phyloP scores from a whole-genome alignment of 2,113 vertebrate genomes.

The Astatoreochromis straeleni region DNA sequence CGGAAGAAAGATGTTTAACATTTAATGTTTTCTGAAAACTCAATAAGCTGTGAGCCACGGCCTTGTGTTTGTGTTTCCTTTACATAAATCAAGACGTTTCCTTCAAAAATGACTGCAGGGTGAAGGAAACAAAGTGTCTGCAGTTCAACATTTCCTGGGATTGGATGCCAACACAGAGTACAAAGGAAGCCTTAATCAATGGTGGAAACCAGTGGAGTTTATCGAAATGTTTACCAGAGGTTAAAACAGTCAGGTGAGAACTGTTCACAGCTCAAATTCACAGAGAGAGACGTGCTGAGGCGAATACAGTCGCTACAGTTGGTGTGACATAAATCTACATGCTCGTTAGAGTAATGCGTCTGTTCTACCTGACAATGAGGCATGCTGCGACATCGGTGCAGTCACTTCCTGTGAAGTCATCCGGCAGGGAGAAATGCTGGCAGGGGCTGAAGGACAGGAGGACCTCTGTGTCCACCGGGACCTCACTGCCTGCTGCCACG shows the following conservation, averaged over 20 bases:
- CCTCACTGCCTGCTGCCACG: background rate
- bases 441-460: constrained; percentile 72
- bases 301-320: background rate
- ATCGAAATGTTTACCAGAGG: background rate
- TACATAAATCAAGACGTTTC: background rate
- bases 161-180: background rate
- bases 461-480: background rate
- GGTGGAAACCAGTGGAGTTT: background rate
- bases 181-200: background rate
- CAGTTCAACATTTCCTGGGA: background rate
- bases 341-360: rapidly evolving
- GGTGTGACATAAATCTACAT: background rate
- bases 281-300: background rate
- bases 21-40: background rate
- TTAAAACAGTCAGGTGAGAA: background rate
- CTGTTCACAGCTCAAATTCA: background rate
- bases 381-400: constrained; percentile 59
- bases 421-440: constrained; percentile 59
- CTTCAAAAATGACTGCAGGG: background rate
- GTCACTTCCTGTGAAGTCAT: constrained; percentile 9
- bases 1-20: background rate
- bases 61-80: background rate
- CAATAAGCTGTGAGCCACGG: background rate
- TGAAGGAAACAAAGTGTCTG: rapidly evolving
- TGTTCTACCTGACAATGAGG: constrained; percentile 53